Evolutionary conservation across 2,113 vertebrate species (phyloP).

Genomic region (Poicephalus gulielmi): DNA sequence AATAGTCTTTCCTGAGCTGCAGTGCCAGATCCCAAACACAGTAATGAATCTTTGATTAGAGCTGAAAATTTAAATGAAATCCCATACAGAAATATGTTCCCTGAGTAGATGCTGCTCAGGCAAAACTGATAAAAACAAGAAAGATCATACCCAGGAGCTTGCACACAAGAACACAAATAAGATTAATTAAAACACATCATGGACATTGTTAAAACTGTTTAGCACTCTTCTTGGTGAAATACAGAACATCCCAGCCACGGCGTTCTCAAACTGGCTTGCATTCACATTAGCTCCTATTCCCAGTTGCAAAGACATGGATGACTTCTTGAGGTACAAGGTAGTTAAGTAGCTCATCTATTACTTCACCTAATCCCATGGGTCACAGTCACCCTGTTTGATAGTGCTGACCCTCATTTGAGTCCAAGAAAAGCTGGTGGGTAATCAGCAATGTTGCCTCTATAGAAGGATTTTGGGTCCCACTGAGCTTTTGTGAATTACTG

Average conservation of each 20-base stretch:
- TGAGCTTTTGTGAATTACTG: background rate
- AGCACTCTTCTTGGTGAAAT: background rate
- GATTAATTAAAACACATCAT: background rate
- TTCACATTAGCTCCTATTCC: background rate
- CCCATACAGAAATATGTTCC: fast-evolving
- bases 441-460: background rate
- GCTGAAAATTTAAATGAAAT: background rate
- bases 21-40: background rate
- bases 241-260: background rate
- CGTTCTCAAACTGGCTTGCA: background rate
- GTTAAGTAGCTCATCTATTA: background rate
- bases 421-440: background rate
- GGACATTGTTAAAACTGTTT: background rate
- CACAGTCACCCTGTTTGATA: background rate
- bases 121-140: background rate
- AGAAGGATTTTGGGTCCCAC: background rate
- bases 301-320: background rate
- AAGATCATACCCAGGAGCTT: background rate
- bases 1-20: background rate
- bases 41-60: background rate
- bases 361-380: background rate
- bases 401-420: background rate
- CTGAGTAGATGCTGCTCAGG: background rate
- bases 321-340: background rate
- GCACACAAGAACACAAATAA: background rate